Evolutionary conservation across 2,113 vertebrate species (phyloP).

Genomic region (Menura novaehollandiae): DNA sequence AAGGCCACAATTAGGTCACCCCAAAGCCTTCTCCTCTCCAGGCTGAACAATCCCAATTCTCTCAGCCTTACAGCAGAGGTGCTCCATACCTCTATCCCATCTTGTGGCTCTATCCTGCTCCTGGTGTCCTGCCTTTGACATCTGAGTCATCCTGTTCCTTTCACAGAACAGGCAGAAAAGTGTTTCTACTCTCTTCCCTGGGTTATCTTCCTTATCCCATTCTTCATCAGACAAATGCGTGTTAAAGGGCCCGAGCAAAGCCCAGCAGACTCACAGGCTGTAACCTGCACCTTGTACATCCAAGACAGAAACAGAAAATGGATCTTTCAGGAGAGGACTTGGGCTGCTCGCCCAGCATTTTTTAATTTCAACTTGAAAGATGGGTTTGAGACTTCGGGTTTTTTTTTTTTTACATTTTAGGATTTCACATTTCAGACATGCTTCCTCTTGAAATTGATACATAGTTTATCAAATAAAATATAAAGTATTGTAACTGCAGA

Average conservation of each 20-base stretch:
- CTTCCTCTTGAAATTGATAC: neutral
- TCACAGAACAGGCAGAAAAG: neutral
- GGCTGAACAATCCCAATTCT: neutral
- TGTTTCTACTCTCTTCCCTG: neutral
- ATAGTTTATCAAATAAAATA: neutral
- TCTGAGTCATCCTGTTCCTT: neutral
- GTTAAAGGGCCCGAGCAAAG: neutral
- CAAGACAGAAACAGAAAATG: neutral
- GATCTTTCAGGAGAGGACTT: neutral
- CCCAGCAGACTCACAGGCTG: neutral
- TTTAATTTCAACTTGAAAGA: neutral
- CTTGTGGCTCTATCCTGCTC: neutral
- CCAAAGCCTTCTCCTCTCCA: neutral
- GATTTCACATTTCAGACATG: neutral
- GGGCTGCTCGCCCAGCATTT: neutral
- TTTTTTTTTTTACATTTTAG: neutral
- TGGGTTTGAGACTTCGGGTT: neutral
- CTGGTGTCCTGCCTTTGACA: neutral
- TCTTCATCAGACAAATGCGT: neutral
- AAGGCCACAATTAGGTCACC: neutral
- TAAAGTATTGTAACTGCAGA: neutral
- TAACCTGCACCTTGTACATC: accelerated
- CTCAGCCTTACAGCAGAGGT: neutral
- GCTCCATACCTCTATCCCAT: neutral
- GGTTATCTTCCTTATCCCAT: neutral